A percentile compares a stretch with the other conserved stretches of the same genome.
These are phyloP conservation scores for Drosophila malerkotliana DNA, from an alignment of 1,140 invertebrate species.

Conservation along the genomic window DNA sequence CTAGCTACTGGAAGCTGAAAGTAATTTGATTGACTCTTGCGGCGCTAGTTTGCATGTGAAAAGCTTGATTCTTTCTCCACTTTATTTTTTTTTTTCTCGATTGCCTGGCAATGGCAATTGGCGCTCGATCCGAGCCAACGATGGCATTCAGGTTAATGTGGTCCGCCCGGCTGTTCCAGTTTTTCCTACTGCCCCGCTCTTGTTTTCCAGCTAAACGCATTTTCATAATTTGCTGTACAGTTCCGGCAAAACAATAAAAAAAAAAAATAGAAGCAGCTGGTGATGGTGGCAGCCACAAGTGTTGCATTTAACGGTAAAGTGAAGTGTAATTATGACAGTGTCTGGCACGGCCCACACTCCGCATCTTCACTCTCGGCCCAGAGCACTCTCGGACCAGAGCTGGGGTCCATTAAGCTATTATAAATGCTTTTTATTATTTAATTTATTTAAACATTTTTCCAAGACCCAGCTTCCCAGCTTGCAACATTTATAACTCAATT, in stretches of 20 bases:
- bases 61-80: slow-evolving; percentile 10
- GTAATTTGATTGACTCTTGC: slow-evolving; percentile 78
- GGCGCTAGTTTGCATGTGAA: slow-evolving; percentile 70
- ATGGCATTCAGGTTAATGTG: slow-evolving; percentile 76
- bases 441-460: slow-evolving; percentile 55
- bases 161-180: slow-evolving; percentile 63
- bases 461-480: neutral
- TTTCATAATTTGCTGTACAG: slow-evolving; percentile 78
- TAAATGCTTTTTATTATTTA: slow-evolving; percentile 75
- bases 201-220: slow-evolving; percentile 66
- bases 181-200: slow-evolving; percentile 59
- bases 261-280: neutral
- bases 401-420: slow-evolving; percentile 66
- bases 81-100: slow-evolving; percentile 26
- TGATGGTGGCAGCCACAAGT: slow-evolving; percentile 35
- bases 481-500: slow-evolving; percentile 74
- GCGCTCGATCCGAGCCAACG: neutral
- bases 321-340: slow-evolving; percentile 58
- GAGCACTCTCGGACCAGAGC: slow-evolving; percentile 5
- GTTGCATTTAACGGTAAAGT: slow-evolving; percentile 77
- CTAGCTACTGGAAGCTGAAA: slow-evolving; percentile 27
- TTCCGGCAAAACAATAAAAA: slow-evolving; percentile 52
- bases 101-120: slow-evolving; percentile 44
- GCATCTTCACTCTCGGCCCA: neutral
- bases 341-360: slow-evolving; percentile 47